Evolutionary conservation across 2,113 vertebrate genomes (phyloP), one percentile per base, ranked within the genome.

Genomic region (Pluvialis apricaria): DNA sequence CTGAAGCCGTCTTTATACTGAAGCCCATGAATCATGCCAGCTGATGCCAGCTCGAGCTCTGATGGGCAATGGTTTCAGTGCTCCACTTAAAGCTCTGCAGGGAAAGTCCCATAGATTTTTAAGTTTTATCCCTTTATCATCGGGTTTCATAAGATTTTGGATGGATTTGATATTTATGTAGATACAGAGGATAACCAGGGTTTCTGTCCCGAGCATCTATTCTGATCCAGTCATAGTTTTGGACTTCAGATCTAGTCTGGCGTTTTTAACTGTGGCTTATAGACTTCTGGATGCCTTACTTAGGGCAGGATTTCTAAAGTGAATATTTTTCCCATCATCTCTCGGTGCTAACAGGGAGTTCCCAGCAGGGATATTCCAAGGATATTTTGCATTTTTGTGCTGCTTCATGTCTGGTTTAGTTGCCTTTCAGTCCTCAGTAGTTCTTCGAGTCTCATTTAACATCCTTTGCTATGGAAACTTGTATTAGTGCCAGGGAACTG

Each of bases 401-500:
- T 68, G 80, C 34, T 82, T 92, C 28, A 5, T 84, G 31, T 83
- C 80, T 92, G 28, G 3, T 90, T 95, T 86, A 38, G 28, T 66
- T 89, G 73, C 52, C 24, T 92, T 80, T 88, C 82, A 78, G 55
- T 51, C 49, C 62, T 65, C 38, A 49, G n/a, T n/a, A 81, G 17
- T 68, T 92, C 79, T 62, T 65, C 0, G 0, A 66, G 76, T 81
- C 64, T 78, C 72, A 49, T 87, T 85, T 89, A 73, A 76, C 38
- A 95, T 57, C 73, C 66, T 95, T 91, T 82, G 75, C 92, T 91
- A 89, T 88, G 81, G 88, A 94, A 97, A 96, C 95, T 87, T 90
- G 80, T 52, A 26, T 45, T 11, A 57, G 54, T 65, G 91, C 86
- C 96, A 96, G 62, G 62, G 42, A 84, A 86, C 62, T 83, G 65